Evolutionary conservation across 2,888 invertebrate genomes (phyloP), one percentile per base, ranked within the genome.

Genomic region (Xiphydria camelus): DNA sequence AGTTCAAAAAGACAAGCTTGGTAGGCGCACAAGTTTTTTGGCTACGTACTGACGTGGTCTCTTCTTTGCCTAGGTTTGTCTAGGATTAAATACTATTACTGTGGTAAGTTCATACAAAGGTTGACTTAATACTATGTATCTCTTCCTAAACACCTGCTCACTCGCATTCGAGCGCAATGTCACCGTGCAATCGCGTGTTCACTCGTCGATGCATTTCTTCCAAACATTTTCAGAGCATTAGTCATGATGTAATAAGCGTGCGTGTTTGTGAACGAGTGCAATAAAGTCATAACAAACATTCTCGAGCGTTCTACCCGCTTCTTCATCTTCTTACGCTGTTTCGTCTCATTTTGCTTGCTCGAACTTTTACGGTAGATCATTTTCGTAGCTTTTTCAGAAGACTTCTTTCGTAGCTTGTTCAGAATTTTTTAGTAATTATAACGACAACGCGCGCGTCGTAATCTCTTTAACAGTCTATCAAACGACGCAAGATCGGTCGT

Each of bases 21-120:
- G 15, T 15, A 41, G 39, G 48, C 25, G 37, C 22, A 29, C 47
- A 39, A 34, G 39, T 14, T 33, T 48, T 26, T 26, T 18, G 31
- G 29, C 15, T 34, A 36, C 36, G 25, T 49, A 52, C 48, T 55
- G 45, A 55, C 42, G 39, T 47, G 41, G 37, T 41, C 23, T 49
- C 45, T 55, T 62, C 59, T 70, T 66, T 70, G 65, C 67, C 68
- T 71, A 83, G 83, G 82, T 76, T 79, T 82, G 73, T 82, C 82
- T 76, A 80, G 83, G 82, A 83, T 83, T 76, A 82, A 79, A 75
- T 82, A 82, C 78, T 82, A 82, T 78, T 82, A 82, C 71, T 80
- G 80, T 73, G 82, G 83, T 83, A 81, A 83, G 83, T 82, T 61
- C 38, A 43, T 22, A 40, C 37, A 12, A 33, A 34, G 19, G 19